phyloP scores from a whole-genome alignment of 2,113 vertebrate genomes.

The Carassius carassius region DNA sequence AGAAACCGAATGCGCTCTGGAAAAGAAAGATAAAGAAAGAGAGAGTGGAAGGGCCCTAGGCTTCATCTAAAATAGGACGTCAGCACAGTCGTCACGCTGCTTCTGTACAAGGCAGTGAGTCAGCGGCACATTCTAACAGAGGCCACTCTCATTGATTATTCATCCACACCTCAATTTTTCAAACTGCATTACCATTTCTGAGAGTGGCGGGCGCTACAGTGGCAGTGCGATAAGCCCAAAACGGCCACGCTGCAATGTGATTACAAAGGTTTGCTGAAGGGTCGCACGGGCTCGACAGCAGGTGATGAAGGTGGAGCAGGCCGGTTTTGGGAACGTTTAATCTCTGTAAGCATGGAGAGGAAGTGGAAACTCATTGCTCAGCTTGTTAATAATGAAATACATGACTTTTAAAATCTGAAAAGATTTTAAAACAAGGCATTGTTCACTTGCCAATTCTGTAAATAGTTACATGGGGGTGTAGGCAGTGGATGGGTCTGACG shows the following conservation, averaged over 20 bases:
- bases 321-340: not conserved
- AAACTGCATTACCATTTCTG: slow-evolving; percentile 40
- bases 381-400: not conserved
- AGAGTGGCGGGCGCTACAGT: not conserved
- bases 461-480: no score
- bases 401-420: not conserved
- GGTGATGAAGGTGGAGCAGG: not conserved
- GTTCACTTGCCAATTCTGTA: no score
- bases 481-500: no score
- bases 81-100: not conserved
- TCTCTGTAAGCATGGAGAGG: not conserved
- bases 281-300: slow-evolving; percentile 2
- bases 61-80: slow-evolving; percentile 18
- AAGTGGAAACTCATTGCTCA: not conserved
- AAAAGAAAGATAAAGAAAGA: slow-evolving; percentile 21
- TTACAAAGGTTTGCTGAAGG: not conserved
- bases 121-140: slow-evolving; percentile 25
- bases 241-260: slow-evolving; percentile 21
- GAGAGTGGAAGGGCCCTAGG: slow-evolving; percentile 26
- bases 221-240: slow-evolving; percentile 33
- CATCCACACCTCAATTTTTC: slow-evolving; percentile 46
- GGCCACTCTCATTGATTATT: slow-evolving; percentile 56
- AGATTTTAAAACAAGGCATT: not conserved
- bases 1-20: slow-evolving; percentile 1
- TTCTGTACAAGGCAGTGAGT: slow-evolving; percentile 46